Evolutionary conservation across 2,797 vertebrate species (phyloP).

Genomic region (Selene dorsalis): DNA sequence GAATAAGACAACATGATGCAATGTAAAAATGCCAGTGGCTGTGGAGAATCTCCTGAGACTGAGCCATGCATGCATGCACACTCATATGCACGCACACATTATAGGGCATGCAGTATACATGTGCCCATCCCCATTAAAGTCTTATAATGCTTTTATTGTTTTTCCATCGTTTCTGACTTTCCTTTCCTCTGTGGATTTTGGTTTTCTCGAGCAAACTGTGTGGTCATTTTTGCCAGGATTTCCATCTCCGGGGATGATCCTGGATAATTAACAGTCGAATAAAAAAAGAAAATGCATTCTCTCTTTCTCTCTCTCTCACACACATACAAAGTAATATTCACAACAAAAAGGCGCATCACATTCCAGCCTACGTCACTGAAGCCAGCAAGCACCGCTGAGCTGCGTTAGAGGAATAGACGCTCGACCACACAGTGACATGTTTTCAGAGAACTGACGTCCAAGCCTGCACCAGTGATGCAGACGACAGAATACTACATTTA

Average conservation of each 20-base stretch:
- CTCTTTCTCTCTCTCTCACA: neutral
- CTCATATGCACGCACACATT: conserved; percentile 27
- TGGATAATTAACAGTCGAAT: conserved; percentile 20
- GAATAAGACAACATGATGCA: conserved; percentile 41
- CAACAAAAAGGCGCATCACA: conserved; percentile 14
- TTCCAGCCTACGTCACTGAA: neutral
- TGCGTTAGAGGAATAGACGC: conserved; percentile 13
- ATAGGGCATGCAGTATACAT: conserved; percentile 9
- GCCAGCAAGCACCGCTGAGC: neutral
- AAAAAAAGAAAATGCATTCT: neutral
- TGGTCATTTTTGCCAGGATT: conserved; percentile 19
- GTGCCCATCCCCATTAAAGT: neutral
- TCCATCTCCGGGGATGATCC: conserved; percentile 22
- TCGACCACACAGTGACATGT: conserved; percentile 43
- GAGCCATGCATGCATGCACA: conserved; percentile 34
- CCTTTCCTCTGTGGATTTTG: conserved; percentile 1
- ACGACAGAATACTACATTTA: conserved; percentile 27
- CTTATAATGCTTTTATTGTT: conserved; percentile 20
- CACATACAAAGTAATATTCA: conserved; percentile 24
- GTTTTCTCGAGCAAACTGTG: conserved; percentile 14
- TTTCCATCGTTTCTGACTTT: conserved; percentile 1
- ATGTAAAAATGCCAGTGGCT: conserved; percentile 35
- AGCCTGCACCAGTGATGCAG: conserved; percentile 21
- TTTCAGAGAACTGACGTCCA: conserved; percentile 37
- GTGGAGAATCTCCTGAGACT: conserved; percentile 39